Percentiles rank a stretch among this genome's conserved stretches.
Evolutionary conservation across 2,888 invertebrate genomes (phyloP).

Genomic region (Cacoxenus indagator): DNA sequence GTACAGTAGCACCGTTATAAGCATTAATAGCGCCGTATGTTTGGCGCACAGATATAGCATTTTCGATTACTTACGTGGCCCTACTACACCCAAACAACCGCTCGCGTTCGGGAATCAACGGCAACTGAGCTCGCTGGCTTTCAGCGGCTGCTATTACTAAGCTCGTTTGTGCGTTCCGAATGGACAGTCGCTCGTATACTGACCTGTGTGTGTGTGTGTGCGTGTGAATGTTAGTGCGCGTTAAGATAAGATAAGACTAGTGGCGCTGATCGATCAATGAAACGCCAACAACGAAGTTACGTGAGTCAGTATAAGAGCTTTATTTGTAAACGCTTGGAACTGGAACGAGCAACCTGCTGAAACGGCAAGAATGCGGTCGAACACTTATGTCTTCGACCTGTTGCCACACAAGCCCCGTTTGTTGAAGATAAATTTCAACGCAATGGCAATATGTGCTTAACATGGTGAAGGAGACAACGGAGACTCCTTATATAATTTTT

Average conservation of each 20-base stretch:
- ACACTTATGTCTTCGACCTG: neutral
- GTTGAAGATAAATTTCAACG: conserved; percentile 11
- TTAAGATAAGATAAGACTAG: conserved; percentile 24
- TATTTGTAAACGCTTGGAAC: conserved; percentile 6
- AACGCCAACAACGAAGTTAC: neutral
- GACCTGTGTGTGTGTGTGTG: neutral
- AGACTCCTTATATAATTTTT: too few relatives aligned
- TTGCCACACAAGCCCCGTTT: conserved; percentile 16
- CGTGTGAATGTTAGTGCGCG: neutral
- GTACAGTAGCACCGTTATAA: conserved; percentile 22
- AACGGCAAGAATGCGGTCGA: neutral
- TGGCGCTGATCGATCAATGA: conserved; percentile 10
- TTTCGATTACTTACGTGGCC: conserved; percentile 24
- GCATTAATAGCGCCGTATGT: conserved; percentile 22
- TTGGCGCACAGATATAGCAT: conserved; percentile 28
- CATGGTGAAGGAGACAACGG: too few relatives aligned
- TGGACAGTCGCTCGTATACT: conserved; percentile 45
- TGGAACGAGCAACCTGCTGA: neutral
- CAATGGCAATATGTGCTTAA: neutral
- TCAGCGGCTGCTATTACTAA: conserved; percentile 34
- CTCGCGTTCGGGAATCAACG: conserved; percentile 45
- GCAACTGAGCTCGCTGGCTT: conserved; percentile 44
- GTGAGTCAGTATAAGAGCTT: conserved; percentile 4
- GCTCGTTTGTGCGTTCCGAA: conserved; percentile 1
- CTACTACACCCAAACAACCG: conserved; percentile 30